phyloP scores from a whole-genome alignment of 2,113 vertebrate species.

The Desmodus rotundus region DNA sequence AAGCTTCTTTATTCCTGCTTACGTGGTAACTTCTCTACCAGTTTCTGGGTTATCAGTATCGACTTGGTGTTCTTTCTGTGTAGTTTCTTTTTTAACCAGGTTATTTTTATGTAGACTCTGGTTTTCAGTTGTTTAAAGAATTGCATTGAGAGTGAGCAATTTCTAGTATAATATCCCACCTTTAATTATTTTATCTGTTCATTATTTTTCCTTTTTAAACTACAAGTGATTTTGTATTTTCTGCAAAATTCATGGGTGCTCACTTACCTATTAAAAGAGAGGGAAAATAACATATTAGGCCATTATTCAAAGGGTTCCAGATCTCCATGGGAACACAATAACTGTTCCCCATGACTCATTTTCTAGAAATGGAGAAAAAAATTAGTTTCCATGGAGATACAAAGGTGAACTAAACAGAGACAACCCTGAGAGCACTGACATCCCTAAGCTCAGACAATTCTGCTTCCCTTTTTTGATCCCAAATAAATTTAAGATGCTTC shows the following conservation, averaged over 20 bases:
- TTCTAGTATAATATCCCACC: not conserved
- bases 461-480: not conserved
- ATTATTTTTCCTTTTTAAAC: not conserved
- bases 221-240: not conserved
- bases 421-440: not conserved
- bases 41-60: not conserved
- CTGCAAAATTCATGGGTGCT: not conserved
- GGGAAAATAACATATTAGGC: not conserved
- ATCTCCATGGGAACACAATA: slow-evolving; percentile 61
- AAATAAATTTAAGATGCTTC: not conserved
- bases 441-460: not conserved
- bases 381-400: slow-evolving; percentile 59
- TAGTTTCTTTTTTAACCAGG: not conserved
- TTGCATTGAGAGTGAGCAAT: not conserved
- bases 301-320: slow-evolving; percentile 24
- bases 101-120: not conserved
- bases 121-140: not conserved
- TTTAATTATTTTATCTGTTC: not conserved
- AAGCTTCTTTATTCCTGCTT: not conserved
- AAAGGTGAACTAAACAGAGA: slow-evolving; percentile 46
- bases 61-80: not conserved
- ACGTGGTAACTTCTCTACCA: not conserved
- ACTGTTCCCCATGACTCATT: slow-evolving; percentile 39
- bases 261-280: not conserved
- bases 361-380: slow-evolving; percentile 31